A percentile compares a stretch with the other conserved stretches of the same genome.
phyloP scores from a whole-genome alignment of 2,888 invertebrate genomes.

The Xestoiulus laeticollis region DNA sequence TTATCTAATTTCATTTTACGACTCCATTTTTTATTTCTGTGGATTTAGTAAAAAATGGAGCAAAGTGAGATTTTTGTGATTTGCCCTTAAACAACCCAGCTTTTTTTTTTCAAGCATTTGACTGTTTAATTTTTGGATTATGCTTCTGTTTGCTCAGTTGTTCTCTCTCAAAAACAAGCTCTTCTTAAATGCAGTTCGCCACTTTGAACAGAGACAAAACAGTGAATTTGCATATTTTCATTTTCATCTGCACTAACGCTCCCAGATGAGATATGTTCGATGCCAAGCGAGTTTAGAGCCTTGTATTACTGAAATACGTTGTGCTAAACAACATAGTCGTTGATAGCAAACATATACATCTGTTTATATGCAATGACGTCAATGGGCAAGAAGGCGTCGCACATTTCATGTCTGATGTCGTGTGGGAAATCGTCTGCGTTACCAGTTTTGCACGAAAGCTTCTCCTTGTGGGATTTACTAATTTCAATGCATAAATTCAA shows the following conservation, averaged over 20 bases:
- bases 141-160: background rate
- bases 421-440: background rate
- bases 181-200: background rate
- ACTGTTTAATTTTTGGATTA: conserved; percentile 15
- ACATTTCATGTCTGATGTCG: background rate
- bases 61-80: background rate
- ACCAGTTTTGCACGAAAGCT: background rate
- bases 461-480: background rate
- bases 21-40: background rate
- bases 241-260: background rate
- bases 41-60: background rate
- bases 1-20: background rate
- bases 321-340: background rate
- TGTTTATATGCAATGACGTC: background rate
- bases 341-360: background rate
- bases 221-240: conserved; percentile 16
- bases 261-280: conserved; percentile 27
- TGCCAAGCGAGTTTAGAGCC: background rate
- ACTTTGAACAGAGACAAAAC: background rate
- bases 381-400: background rate
- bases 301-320: background rate
- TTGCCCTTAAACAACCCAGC: background rate
- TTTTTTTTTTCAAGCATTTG: background rate
- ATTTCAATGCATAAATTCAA: background rate
- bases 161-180: background rate